Evolutionary conservation across 2,888 invertebrate genomes (phyloP).

Genomic region (Furcula furcula): DNA sequence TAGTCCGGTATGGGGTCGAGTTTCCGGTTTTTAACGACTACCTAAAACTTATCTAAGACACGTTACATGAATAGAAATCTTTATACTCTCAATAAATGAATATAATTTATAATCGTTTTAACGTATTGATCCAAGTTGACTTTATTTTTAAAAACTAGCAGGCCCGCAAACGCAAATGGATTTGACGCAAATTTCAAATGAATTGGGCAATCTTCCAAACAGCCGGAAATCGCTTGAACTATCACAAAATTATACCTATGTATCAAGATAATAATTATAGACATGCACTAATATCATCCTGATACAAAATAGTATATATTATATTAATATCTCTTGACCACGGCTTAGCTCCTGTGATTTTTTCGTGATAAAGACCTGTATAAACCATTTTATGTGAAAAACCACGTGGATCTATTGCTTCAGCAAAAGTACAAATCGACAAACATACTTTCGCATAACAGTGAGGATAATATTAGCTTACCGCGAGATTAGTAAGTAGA

Average conservation of each 20-base stretch:
- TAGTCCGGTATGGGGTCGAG: constrained; percentile 5
- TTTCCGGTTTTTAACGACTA: constrained; percentile 11
- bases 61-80: constrained; percentile 2
- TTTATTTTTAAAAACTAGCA: constrained; percentile 49
- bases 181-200: constrained; percentile 60
- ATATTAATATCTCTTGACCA: too few relatives aligned
- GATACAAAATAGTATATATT: neutral
- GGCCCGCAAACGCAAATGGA: constrained; percentile 49
- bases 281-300: constrained; percentile 9
- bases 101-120: constrained; percentile 6
- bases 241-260: constrained; percentile 25
- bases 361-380: too few relatives aligned
- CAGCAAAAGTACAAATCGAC: too few relatives aligned
- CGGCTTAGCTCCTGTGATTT: too few relatives aligned
- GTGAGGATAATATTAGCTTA: too few relatives aligned
- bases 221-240: constrained; percentile 41
- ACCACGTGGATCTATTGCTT: too few relatives aligned
- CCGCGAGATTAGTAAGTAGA: too few relatives aligned
- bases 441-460: too few relatives aligned
- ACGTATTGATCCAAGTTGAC: constrained; percentile 20
- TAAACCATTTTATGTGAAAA: too few relatives aligned
- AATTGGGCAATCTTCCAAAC: constrained; percentile 62
- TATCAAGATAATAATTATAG: constrained; percentile 3
- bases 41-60: constrained; percentile 2
- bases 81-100: constrained; percentile 4